Evolutionary conservation across 2,888 invertebrate species (phyloP), one percentile per base, ranked within the genome.

Genomic region (Caradrina kadenii): DNA sequence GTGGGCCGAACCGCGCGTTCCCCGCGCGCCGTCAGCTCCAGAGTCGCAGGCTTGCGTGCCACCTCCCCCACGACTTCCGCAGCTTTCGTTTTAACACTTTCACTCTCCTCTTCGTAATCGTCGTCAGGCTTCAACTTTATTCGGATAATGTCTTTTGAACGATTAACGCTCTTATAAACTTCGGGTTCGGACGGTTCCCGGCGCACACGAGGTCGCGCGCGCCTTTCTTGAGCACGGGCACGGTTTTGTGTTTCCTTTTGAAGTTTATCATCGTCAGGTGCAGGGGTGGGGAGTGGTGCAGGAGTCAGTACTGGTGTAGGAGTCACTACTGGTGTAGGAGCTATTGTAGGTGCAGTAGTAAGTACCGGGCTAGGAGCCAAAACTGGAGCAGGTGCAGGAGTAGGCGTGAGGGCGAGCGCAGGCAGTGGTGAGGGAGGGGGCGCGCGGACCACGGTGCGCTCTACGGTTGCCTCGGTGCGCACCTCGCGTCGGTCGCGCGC

Each of bases 111-210:
- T 59, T 97, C 97, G 86, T 98, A 98, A 90, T 97, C 96, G 59
- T 97, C 96, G 88, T 98, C 98, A 0, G 98, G 98, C 85, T 97
- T 98, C 56, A 98, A 91, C 90, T 97, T 97, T 73, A 97, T 97
- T 71, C 97, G 94, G 79, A 97, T 94, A 22, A 95, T 88, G 68
- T 94, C 90, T 80, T 94, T 95, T 6, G 93, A 88, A 49, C 87
- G 87, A 76, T 94, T 94, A 13, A 85, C 85, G 55, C 82, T 87
- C 69, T 91, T 90, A 69, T 91, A 92, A 17, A 93, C 93, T 72
- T 94, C 93, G 2, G 93, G 91, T 61, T 93, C 93, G n/a, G 90
- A 91, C 13, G 91, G 90, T 65, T 92, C 92, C 15, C 92, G 87
- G 2, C 90, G 83, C 31, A 91, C 86, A 21, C 90, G 88, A 1